phyloP scores from a whole-genome alignment of 2,797 vertebrate genomes.

The Holocentrus rufus region DNA sequence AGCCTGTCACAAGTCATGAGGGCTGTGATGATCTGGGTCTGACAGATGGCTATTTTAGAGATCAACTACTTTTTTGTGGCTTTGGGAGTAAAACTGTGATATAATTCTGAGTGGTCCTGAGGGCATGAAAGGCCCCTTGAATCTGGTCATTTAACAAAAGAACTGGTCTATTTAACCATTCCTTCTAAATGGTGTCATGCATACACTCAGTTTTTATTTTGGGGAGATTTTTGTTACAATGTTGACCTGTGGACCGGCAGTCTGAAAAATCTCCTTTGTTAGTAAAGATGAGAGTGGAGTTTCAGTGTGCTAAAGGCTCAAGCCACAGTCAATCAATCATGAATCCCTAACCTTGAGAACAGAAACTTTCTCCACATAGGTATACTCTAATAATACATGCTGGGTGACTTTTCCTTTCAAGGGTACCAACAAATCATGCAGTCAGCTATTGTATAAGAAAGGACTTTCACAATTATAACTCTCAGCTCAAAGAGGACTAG shows the following conservation, averaged over 20 bases:
- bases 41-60: slow-evolving; percentile 53
- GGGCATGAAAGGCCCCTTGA: slow-evolving; percentile 34
- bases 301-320: slow-evolving; percentile 66
- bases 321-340: slow-evolving; percentile 72
- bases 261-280: slow-evolving; percentile 44
- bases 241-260: slow-evolving; percentile 60
- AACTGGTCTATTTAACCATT: slow-evolving; percentile 7
- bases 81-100: slow-evolving; percentile 48
- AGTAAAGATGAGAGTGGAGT: slow-evolving; percentile 66
- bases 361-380: slow-evolving; percentile 38
- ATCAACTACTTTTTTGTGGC: slow-evolving; percentile 15
- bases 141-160: slow-evolving; percentile 25
- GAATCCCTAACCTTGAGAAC: slow-evolving; percentile 60
- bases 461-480: slow-evolving; percentile 15
- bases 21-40: slow-evolving; percentile 22
- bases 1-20: slow-evolving; percentile 19
- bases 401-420: slow-evolving; percentile 52
- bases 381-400: slow-evolving; percentile 41
- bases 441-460: slow-evolving; percentile 39
- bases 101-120: slow-evolving; percentile 43
- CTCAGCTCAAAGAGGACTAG: slow-evolving; percentile 27
- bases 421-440: slow-evolving; percentile 49
- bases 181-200: background rate
- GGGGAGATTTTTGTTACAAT: slow-evolving; percentile 51
- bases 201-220: slow-evolving; percentile 35